A percentile compares a stretch with the other conserved stretches of the same genome.
Evolutionary conservation across 2,113 vertebrate species (phyloP).

Genomic region (Atlantisia rogersi): DNA sequence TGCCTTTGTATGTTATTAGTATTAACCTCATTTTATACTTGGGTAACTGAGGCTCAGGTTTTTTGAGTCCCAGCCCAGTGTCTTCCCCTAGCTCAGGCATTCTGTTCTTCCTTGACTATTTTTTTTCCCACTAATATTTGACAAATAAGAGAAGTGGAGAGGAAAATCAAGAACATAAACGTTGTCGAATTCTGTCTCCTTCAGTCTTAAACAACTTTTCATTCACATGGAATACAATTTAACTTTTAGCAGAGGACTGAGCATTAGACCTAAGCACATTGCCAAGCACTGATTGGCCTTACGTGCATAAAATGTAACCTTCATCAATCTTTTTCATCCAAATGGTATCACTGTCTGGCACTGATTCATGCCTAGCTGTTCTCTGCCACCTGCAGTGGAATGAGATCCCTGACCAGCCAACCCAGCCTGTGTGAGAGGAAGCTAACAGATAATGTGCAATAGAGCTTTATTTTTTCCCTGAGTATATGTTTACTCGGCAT

Average conservation of each 20-base stretch:
- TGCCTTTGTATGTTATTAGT: background rate
- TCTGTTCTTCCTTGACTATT: background rate
- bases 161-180: background rate
- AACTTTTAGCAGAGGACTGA: background rate
- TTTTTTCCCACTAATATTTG: background rate
- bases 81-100: background rate
- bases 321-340: background rate
- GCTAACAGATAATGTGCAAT: background rate
- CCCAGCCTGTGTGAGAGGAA: background rate
- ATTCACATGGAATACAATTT: background rate
- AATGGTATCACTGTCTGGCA: background rate
- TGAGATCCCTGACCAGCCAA: conserved; percentile 13
- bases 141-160: background rate
- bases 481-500: conserved; percentile 51
- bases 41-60: background rate
- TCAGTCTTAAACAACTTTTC: background rate
- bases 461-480: conserved; percentile 22
- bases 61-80: background rate
- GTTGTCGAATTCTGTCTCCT: background rate
- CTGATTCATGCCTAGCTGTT: background rate
- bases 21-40: background rate
- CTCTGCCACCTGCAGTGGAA: conserved; percentile 27
- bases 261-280: background rate
- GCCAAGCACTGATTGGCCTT: background rate
- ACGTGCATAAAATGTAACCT: background rate